Evolutionary conservation across 2,888 invertebrate genomes (phyloP).

Genomic region (Globia sparganii): DNA sequence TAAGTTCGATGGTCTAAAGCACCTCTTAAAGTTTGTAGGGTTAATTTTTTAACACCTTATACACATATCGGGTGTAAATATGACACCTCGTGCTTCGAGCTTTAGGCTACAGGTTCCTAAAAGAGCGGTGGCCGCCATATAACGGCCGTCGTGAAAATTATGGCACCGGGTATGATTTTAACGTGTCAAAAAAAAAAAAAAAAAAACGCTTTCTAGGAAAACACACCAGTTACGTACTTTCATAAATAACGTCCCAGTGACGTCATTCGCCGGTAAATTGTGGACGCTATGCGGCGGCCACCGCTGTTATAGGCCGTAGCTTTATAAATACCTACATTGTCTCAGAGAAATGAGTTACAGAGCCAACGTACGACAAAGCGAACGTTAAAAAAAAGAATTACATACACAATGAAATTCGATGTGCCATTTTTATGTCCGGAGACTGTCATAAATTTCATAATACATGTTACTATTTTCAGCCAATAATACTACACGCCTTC

Average conservation of each 20-base stretch:
- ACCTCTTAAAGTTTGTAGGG: no score
- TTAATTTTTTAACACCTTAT: no score
- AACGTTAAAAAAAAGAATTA: background rate
- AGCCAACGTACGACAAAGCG: background rate
- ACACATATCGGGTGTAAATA: background rate
- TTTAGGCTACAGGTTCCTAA: background rate
- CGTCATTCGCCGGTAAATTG: background rate
- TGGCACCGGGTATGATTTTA: background rate
- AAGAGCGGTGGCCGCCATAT: background rate
- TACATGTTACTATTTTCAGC: conserved; percentile 4
- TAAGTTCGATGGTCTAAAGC: no score
- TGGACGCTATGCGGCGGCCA: background rate
- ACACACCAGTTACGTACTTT: background rate
- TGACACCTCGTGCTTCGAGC: background rate
- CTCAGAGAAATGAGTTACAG: background rate
- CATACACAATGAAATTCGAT: background rate
- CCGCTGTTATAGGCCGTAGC: background rate
- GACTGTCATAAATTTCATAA: background rate
- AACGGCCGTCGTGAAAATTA: background rate
- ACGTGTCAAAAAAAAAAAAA: background rate
- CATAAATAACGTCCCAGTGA: background rate
- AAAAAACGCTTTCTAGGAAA: background rate
- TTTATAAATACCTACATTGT: background rate
- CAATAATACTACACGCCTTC: background rate
- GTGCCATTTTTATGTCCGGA: conserved; percentile 1